A percentile compares a stretch with the other conserved stretches of the same genome.
These are phyloP conservation scores for Capitulum mitella DNA, from an alignment of 2,888 invertebrate genomes.

Conservation along the genomic window DNA sequence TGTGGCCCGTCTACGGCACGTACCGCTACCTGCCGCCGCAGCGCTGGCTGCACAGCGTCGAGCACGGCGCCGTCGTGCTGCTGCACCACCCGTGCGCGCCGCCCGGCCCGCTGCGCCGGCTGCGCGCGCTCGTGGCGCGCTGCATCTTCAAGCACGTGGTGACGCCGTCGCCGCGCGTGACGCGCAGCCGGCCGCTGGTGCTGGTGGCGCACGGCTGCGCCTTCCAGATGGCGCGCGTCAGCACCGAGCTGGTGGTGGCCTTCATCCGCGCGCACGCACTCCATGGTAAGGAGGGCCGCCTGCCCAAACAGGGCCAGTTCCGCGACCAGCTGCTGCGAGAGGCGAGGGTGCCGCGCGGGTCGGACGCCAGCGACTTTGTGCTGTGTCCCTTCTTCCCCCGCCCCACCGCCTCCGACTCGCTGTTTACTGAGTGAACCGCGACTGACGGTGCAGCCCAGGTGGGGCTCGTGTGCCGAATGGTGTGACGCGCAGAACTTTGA, in stretches of 20 bases:
- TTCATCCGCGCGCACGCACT: conserved; percentile 59
- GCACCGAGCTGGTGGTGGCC: conserved; percentile 49
- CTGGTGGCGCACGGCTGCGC: conserved; percentile 67
- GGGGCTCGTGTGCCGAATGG: too few relatives aligned
- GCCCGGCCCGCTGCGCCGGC: conserved; percentile 54
- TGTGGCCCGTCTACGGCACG: conserved; percentile 72
- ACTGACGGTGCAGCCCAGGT: neutral
- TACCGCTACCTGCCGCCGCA: conserved; percentile 69
- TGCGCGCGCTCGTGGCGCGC: conserved; percentile 54
- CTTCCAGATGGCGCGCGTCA: conserved; percentile 60
- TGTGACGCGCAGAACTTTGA: too few relatives aligned
- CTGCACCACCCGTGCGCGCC: conserved; percentile 76
- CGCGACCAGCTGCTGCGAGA: conserved; percentile 45
- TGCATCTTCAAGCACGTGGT: conserved; percentile 71
- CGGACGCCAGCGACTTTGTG: conserved; percentile 16
- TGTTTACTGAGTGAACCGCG: neutral
- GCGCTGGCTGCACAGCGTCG: conserved; percentile 72
- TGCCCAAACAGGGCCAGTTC: conserved; percentile 52
- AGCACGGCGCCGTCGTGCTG: conserved; percentile 72
- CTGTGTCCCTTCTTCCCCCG: neutral
- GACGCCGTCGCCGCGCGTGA: conserved; percentile 57
- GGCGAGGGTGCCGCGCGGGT: conserved; percentile 40
- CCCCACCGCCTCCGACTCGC: neutral
- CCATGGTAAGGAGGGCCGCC: conserved; percentile 52
- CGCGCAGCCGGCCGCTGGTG: conserved; percentile 45